Percentiles rank a stretch among this genome's conserved stretches.
Evolutionary conservation across 1,140 invertebrate species (phyloP).

Genomic region (Drosophila ficusphila): DNA sequence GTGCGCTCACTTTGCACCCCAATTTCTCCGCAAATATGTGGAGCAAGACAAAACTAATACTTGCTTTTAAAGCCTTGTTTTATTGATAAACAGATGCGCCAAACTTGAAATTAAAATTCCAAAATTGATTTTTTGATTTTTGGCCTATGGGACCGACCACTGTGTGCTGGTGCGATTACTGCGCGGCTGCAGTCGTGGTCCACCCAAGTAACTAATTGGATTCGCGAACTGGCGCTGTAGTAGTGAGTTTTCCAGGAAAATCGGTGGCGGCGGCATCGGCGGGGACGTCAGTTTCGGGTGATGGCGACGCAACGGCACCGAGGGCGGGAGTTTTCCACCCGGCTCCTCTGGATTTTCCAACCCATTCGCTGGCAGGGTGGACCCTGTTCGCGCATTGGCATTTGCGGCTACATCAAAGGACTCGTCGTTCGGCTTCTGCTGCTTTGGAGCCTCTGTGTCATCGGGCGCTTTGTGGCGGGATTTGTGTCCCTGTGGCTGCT

Average conservation of each 20-base stretch:
- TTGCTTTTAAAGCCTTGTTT: no score
- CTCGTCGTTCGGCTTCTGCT: no score
- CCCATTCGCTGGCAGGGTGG: slow-evolving; percentile 3
- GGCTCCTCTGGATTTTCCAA: slow-evolving; percentile 3
- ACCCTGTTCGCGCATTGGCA: slow-evolving; percentile 53
- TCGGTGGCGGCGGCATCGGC: slow-evolving; percentile 32
- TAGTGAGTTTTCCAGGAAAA: slow-evolving; percentile 69
- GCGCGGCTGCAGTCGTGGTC: slow-evolving; percentile 86
- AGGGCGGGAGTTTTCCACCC: slow-evolving; percentile 1
- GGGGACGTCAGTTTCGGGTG: slow-evolving; percentile 28
- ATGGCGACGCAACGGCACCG: slow-evolving; percentile 15
- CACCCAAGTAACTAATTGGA: slow-evolving; percentile 90
- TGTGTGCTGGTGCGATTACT: slow-evolving; percentile 86
- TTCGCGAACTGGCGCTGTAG: slow-evolving; percentile 87
- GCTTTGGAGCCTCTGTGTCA: slow-evolving; percentile 50
- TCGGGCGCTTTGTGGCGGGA: slow-evolving; percentile 74
- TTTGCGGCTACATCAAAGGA: slow-evolving; percentile 70
- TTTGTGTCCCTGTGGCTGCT: slow-evolving; percentile 57
- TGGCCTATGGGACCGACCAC: no score
- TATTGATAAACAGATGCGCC: no score
- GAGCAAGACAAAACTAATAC: no score
- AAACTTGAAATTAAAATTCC: no score
- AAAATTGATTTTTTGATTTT: no score
- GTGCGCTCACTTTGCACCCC: no score
- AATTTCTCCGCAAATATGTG: no score